Conservation (phyloP, 1,140 invertebrate species). For the Euura saliciscinereae region DNA sequence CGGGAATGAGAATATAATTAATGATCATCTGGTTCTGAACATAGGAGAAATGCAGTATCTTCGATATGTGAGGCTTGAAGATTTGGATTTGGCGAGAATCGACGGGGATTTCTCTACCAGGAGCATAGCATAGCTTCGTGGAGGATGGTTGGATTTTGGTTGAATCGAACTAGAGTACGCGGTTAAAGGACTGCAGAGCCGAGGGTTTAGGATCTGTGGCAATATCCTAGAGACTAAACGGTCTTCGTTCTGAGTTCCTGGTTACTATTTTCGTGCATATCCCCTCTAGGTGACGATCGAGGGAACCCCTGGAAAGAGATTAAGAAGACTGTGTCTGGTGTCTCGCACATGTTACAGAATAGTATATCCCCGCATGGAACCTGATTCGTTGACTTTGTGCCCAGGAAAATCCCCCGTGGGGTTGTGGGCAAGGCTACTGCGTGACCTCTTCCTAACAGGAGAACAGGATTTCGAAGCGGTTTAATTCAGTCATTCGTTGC, state of each 20-base stretch:
- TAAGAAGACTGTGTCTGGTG: no score
- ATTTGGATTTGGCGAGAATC: constrained; percentile 41
- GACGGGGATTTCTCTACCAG: constrained; percentile 44
- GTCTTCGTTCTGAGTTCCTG: not conserved
- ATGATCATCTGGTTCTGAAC: no score
- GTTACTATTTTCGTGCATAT: not conserved
- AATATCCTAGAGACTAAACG: not conserved
- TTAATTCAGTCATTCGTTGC: no score
- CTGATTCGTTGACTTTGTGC: not conserved
- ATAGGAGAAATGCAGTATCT: no score
- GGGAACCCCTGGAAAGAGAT: no score
- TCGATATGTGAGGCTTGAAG: not conserved
- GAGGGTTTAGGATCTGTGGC: not conserved
- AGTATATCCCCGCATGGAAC: no score
- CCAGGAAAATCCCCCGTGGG: not conserved
- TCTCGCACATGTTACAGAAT: no score
- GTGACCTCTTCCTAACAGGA: not conserved
- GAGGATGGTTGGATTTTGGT: not conserved
- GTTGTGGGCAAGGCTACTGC: constrained; percentile 1
- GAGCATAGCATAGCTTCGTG: constrained; percentile 25
- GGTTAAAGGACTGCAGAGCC: no score
- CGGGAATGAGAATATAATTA: no score
- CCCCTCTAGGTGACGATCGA: not conserved
- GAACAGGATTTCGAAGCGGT: not conserved
- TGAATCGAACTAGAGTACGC: no score